Percentiles rank a stretch among this genome's conserved stretches.
phyloP scores from a whole-genome alignment of 1,140 invertebrate genomes.

The Elysia chlorotica region DNA sequence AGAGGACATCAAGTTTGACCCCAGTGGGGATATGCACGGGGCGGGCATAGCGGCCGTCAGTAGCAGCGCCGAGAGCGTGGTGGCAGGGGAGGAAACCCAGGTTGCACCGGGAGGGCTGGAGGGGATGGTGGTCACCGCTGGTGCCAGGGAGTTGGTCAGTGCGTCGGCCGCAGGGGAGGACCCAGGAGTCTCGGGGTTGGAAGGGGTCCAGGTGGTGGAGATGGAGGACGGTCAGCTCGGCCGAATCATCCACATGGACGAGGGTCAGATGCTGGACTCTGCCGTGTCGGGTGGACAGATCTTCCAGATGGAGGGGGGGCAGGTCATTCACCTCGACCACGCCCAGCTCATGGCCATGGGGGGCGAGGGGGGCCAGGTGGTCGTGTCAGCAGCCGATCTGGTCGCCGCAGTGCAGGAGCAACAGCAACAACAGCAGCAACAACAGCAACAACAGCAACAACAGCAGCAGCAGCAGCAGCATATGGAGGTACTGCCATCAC shows the following conservation, averaged over 20 bases:
- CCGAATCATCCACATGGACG: slow-evolving; percentile 15
- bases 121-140: no score
- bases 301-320: slow-evolving; percentile 17
- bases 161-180: not conserved
- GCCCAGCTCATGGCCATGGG: slow-evolving; percentile 3
- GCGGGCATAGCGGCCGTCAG: not conserved
- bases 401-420: not conserved
- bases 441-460: not conserved
- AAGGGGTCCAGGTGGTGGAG: slow-evolving; percentile 15
- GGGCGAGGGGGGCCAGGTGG: not conserved
- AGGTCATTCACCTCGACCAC: slow-evolving; percentile 17
- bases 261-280: slow-evolving; percentile 4
- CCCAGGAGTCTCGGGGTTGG: not conserved
- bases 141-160: not conserved
- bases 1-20: slow-evolving; percentile 17
- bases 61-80: no score
- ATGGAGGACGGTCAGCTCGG: slow-evolving; percentile 14
- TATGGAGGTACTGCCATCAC: not conserved
- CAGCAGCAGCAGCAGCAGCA: not conserved
- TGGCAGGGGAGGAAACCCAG: not conserved
- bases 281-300: not conserved
- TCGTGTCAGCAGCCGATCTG: not conserved
- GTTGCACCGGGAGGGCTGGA: not conserved
- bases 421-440: not conserved
- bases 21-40: not conserved